These are phyloP conservation scores for Enteromius mattozi DNA, from an alignment of 2,797 vertebrate species.

Conservation along the genomic window DNA sequence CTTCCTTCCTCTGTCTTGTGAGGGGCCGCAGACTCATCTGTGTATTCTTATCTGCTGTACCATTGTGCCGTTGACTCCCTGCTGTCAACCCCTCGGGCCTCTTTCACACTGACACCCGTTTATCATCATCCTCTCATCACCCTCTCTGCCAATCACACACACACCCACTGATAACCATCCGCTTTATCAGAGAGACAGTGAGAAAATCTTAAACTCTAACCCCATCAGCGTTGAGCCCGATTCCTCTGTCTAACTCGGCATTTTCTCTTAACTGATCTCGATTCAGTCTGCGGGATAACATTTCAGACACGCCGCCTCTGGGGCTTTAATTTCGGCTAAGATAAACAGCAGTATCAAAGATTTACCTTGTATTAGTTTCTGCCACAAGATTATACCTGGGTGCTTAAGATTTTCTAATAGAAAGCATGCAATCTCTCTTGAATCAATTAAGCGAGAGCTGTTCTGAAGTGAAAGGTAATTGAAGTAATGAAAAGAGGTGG, in stretches of 20 bases:
- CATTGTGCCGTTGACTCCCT: conserved; percentile 60
- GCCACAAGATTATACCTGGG: conserved; percentile 47
- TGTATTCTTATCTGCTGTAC: conserved; percentile 54
- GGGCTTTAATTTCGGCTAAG: conserved; percentile 58
- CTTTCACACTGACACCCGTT: conserved; percentile 61
- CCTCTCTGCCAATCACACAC: conserved; percentile 55
- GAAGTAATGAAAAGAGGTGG: conserved; percentile 53
- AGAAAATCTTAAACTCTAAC: conserved; percentile 55
- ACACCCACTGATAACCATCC: conserved; percentile 61
- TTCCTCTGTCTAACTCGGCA: conserved; percentile 45
- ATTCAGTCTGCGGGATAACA: conserved; percentile 51
- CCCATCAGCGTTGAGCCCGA: conserved; percentile 42
- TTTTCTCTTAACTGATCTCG: conserved; percentile 50
- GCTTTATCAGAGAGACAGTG: conserved; percentile 58
- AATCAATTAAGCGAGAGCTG: conserved; percentile 59
- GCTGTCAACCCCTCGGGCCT: conserved; percentile 60
- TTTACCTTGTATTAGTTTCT: conserved; percentile 49
- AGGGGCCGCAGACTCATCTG: conserved; percentile 27
- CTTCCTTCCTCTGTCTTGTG: conserved; percentile 1
- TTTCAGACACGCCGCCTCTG: conserved; percentile 48
- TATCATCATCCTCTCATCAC: conserved; percentile 62
- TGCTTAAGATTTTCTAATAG: conserved; percentile 53
- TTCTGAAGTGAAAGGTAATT: conserved; percentile 50
- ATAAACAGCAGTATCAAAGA: conserved; percentile 58
- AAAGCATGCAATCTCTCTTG: conserved; percentile 50